phyloP scores from a whole-genome alignment of 2,888 invertebrate genomes.

The Drosophila paranaensis region DNA sequence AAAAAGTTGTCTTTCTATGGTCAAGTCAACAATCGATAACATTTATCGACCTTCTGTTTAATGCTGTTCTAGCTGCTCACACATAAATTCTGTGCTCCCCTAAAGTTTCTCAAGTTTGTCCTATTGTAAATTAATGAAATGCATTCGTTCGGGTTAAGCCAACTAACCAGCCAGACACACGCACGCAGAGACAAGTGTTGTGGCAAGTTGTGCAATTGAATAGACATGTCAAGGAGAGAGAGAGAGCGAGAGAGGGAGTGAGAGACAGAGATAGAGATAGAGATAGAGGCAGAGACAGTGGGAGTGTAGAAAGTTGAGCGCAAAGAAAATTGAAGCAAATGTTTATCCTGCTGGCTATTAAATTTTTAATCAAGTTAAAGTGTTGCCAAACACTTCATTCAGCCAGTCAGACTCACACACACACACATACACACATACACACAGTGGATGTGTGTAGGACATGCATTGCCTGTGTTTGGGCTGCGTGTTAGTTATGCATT shows the following conservation, averaged over 20 bases:
- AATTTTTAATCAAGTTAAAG: constrained; percentile 80
- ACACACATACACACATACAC: constrained; percentile 15
- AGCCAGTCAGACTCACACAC: constrained; percentile 30
- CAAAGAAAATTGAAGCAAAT: constrained; percentile 50
- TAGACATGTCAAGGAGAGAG: constrained; percentile 43
- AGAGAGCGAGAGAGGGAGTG: neutral
- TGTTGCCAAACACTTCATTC: constrained; percentile 80
- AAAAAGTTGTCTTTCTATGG: neutral
- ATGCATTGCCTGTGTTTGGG: constrained; percentile 34
- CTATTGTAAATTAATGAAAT: constrained; percentile 49
- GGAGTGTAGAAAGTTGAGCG: constrained; percentile 11
- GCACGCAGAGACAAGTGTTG: constrained; percentile 52
- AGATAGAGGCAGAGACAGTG: neutral
- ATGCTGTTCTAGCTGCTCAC: too few relatives aligned
- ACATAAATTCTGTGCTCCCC: neutral
- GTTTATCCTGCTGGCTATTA: constrained; percentile 73
- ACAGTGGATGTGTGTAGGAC: constrained; percentile 21
- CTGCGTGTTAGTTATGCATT: constrained; percentile 72
- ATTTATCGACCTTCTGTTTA: neutral
- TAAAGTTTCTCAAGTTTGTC: constrained; percentile 12
- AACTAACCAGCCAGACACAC: constrained; percentile 9
- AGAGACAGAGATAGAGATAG: neutral
- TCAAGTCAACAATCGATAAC: neutral
- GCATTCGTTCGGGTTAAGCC: constrained; percentile 46
- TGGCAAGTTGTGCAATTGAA: constrained; percentile 71